These are phyloP conservation scores for Heliconius erato DNA, from an alignment of 2,888 invertebrate genomes.

Conservation along the genomic window DNA sequence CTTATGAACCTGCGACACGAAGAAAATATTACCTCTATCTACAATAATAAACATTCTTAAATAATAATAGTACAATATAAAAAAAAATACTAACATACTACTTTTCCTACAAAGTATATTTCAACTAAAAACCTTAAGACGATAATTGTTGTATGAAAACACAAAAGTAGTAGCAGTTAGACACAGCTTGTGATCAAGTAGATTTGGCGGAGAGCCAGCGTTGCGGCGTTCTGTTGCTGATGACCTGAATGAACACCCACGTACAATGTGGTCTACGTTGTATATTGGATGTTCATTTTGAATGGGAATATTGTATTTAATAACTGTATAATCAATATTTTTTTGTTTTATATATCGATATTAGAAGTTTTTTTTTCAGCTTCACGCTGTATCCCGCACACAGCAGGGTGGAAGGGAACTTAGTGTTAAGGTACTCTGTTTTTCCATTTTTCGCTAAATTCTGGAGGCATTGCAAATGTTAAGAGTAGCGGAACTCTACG, in stretches of 20 bases:
- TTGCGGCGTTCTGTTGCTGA: constrained; percentile 48
- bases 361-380: no score
- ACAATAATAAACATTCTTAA: background rate
- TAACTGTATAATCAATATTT: background rate
- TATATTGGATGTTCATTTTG: constrained; percentile 38
- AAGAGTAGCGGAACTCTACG: no score
- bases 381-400: no score
- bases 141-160: constrained; percentile 47
- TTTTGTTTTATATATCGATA: background rate
- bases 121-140: constrained; percentile 22
- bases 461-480: no score
- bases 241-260: constrained; percentile 28
- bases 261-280: constrained; percentile 34
- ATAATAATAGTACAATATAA: no score
- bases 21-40: background rate
- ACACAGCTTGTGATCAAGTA: constrained; percentile 49
- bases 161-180: constrained; percentile 49
- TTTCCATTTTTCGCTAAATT: no score
- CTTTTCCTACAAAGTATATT: background rate
- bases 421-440: no score
- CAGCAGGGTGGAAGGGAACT: no score
- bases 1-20: no score
- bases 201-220: constrained; percentile 69
- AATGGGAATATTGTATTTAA: background rate
- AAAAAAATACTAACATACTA: background rate